Evolutionary conservation across 2,113 vertebrate species (phyloP), one percentile per base, ranked within the genome.

Genomic region (Megaleporinus macrocephalus): DNA sequence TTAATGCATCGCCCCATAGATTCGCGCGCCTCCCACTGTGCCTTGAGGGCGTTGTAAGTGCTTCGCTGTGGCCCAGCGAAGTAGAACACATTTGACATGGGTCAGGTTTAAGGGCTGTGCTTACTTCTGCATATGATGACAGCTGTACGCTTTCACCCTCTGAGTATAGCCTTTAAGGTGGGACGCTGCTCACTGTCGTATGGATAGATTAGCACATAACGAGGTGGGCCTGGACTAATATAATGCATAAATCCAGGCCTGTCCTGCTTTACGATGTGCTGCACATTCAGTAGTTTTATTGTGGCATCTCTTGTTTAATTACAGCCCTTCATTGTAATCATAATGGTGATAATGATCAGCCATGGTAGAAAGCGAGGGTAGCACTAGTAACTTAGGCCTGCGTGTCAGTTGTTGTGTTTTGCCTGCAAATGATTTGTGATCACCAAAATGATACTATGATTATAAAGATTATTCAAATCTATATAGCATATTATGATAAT

Each of bases 1-100:
- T 84, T 78, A 83, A 84, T 85, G 84, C 84, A 81, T 74, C 74
- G 57, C 73, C 79, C 83, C 36, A 83, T 79, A 83, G 80, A 79
- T 76, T 66, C 53, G 30, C 63, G 36, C 44, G 24, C 44, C 24
- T 76, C 27, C 62, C 29, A 47, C 41, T 47, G 29, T 27, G 62
- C 62, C 65, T 82, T 76, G 65, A 85, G 76, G 57, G 73, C 62
- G 18, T 33, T 30, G 73, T 82, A 80, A 84, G 78, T 72, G 65
- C 81, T 62, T 57, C 49, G 27, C 51, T 14, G 30, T 76, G 44
- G 61, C 27, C 49, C 44, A 66, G 65, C 11, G 4, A 76, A 80
- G 78, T 44, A 30, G 71, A 69, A 30, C 51, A 44, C 13, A 30
- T 41, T 77, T 68, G 47, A 71, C 49, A 55, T 49, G 57, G 83